These are phyloP conservation scores for Cyclophora punctaria DNA, from an alignment of 2,888 invertebrate genomes.

Conservation along the genomic window DNA sequence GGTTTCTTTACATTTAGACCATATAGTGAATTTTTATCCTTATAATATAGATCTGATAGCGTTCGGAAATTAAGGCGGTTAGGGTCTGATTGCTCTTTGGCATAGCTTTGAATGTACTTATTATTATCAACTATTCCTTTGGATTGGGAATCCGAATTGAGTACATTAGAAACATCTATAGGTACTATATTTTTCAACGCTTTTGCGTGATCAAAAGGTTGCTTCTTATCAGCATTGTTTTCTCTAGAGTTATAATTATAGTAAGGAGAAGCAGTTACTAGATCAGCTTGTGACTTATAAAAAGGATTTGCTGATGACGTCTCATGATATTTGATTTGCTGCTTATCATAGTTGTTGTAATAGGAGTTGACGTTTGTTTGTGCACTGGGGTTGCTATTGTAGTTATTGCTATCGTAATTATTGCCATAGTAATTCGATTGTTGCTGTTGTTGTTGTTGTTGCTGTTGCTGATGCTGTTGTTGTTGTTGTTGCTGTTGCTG, in stretches of 20 bases:
- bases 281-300: conserved; percentile 40
- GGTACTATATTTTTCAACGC: conserved; percentile 67
- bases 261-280: conserved; percentile 53
- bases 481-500: conserved; percentile 31
- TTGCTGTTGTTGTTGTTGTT: conserved; percentile 16
- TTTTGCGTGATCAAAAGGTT: conserved; percentile 64
- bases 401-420: conserved; percentile 25
- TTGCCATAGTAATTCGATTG: neutral
- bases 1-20: conserved; percentile 54
- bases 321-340: conserved; percentile 39
- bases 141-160: conserved; percentile 42
- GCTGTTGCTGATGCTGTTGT: conserved; percentile 33
- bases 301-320: conserved; percentile 30
- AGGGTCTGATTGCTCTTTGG: conserved; percentile 49
- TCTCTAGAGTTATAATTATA: conserved; percentile 45
- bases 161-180: conserved; percentile 63
- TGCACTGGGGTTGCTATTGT: conserved; percentile 8
- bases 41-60: conserved; percentile 54
- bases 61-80: conserved; percentile 50
- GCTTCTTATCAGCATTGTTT: conserved; percentile 39
- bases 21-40: conserved; percentile 59
- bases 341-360: conserved; percentile 40
- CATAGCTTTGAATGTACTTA: conserved; percentile 33
- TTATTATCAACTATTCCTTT: conserved; percentile 37
- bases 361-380: conserved; percentile 24